A percentile compares a stretch with the other conserved stretches of the same genome.
phyloP scores from a whole-genome alignment of 2,113 vertebrate species.

The Stercorarius parasiticus region DNA sequence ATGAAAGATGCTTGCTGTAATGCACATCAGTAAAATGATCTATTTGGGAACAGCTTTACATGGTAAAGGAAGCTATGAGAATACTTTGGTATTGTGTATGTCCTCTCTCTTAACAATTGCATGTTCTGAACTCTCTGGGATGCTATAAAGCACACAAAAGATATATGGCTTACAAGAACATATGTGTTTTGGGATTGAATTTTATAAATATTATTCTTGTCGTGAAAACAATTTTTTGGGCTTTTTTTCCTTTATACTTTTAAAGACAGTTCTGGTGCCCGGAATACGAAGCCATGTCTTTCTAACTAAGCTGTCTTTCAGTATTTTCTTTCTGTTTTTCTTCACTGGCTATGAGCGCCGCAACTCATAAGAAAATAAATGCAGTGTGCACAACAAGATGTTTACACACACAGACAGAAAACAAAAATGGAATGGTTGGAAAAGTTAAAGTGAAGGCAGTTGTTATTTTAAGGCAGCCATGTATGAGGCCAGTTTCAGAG shows the following conservation, averaged over 20 bases:
- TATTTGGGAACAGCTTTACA: constrained; percentile 63
- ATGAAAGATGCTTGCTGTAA: constrained; percentile 66
- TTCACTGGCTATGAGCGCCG: not conserved
- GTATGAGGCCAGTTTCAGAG: not conserved
- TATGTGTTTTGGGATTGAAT: not conserved
- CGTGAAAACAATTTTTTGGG: not conserved
- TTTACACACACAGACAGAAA: not conserved
- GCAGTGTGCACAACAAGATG: not conserved
- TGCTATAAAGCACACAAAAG: not conserved
- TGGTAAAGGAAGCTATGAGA: constrained; percentile 53
- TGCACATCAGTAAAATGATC: constrained; percentile 66
- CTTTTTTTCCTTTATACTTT: not conserved
- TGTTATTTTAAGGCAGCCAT: not conserved
- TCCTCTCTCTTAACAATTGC: not conserved
- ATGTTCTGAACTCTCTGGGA: constrained; percentile 19
- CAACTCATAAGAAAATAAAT: not conserved
- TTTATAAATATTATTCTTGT: constrained; percentile 13
- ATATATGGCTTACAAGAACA: not conserved
- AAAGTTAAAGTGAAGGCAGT: not conserved
- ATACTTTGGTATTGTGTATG: constrained; percentile 43
- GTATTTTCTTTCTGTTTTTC: not conserved
- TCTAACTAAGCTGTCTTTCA: not conserved
- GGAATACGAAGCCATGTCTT: not conserved
- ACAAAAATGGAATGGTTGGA: not conserved
- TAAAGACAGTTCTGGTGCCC: not conserved